These are phyloP conservation scores for Urocolius indicus DNA, from an alignment of 2,113 vertebrate species.

Conservation along the genomic window DNA sequence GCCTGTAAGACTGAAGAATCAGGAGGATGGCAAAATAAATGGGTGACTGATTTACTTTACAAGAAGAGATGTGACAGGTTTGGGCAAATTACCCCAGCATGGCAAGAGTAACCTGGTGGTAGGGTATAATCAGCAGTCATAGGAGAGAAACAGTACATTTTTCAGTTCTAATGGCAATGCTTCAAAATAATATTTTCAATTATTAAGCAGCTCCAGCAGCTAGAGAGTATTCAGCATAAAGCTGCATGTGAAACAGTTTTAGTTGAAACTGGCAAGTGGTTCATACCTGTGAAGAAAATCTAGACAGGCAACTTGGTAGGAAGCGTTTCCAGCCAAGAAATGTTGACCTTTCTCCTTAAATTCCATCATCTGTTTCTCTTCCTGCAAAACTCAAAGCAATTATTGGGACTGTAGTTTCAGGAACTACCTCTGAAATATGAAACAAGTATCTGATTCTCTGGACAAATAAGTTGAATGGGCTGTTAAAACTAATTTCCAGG, in stretches of 20 bases:
- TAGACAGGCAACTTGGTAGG: background rate
- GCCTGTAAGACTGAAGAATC: background rate
- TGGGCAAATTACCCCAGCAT: background rate
- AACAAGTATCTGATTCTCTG: background rate
- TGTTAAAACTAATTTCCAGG: background rate
- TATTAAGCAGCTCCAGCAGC: background rate
- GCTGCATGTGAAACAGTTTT: background rate
- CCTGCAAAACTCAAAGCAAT: background rate
- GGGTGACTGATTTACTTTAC: background rate
- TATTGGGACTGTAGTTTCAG: background rate
- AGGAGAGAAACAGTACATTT: background rate
- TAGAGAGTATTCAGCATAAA: background rate
- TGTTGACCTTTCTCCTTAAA: background rate
- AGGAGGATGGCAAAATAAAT: background rate
- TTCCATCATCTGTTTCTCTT: slow-evolving; percentile 6
- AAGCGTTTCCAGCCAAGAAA: background rate
- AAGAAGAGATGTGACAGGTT: background rate
- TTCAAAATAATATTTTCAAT: background rate
- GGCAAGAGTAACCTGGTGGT: background rate
- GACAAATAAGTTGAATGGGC: background rate
- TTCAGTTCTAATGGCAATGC: background rate
- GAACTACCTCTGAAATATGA: background rate
- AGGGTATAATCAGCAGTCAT: background rate
- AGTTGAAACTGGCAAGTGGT: background rate
- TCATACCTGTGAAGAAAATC: background rate